Evolutionary conservation across 2,113 vertebrate genomes (phyloP).

Genomic region (Alethe castanea): DNA sequence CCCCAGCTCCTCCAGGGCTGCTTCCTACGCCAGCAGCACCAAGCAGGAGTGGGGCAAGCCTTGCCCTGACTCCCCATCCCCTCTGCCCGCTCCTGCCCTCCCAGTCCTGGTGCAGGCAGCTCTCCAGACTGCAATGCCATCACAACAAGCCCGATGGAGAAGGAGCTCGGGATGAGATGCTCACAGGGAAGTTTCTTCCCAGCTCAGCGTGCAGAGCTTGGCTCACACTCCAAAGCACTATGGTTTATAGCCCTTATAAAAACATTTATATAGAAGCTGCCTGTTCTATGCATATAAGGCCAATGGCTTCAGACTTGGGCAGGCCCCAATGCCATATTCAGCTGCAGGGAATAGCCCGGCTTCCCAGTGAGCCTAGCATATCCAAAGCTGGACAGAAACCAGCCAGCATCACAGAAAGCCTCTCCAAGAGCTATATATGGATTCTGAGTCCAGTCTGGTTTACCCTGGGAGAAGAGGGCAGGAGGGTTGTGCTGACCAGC

Average conservation of each 20-base stretch:
- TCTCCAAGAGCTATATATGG: constrained; percentile 50
- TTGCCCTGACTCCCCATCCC: not conserved
- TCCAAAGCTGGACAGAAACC: constrained; percentile 45
- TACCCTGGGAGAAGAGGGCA: not conserved
- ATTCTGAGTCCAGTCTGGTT: not conserved
- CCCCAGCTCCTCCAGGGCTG: not conserved
- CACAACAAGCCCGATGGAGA: fast-evolving
- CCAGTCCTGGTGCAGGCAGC: not conserved
- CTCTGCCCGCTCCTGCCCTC: not conserved
- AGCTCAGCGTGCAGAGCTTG: not conserved
- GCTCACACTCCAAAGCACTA: not conserved
- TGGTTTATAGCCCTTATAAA: constrained; percentile 33
- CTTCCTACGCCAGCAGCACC: not conserved
- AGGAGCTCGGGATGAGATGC: not conserved
- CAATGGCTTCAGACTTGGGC: constrained; percentile 26
- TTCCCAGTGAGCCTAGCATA: not conserved
- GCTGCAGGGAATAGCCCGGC: not conserved
- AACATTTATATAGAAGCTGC: constrained; percentile 55
- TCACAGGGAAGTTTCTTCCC: not conserved
- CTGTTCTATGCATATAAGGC: constrained; percentile 62
- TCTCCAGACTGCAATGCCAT: not conserved
- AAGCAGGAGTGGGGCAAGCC: not conserved
- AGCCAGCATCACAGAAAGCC: constrained; percentile 3
- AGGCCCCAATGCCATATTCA: constrained; percentile 23
- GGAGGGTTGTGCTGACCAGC: not conserved